Conservation (phyloP, 2,888 invertebrate species). For the Spodoptera picta region DNA sequence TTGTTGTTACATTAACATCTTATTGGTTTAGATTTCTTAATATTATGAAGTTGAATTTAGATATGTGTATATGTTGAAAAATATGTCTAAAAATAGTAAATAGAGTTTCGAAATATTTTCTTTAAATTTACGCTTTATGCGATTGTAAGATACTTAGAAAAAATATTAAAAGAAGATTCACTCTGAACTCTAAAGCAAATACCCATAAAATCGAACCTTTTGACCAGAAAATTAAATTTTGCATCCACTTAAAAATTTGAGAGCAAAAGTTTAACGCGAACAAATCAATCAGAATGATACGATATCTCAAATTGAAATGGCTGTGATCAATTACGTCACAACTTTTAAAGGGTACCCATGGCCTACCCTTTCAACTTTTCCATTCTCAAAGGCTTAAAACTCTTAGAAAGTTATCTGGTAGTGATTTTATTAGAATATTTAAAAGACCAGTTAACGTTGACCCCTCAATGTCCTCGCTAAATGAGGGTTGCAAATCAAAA, state of each 20-base stretch:
- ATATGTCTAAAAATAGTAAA: neutral
- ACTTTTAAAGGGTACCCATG: slow-evolving; percentile 54
- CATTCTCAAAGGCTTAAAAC: slow-evolving; percentile 59
- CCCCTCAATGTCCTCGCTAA: slow-evolving; percentile 25
- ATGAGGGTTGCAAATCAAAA: slow-evolving; percentile 35
- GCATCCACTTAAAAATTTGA: slow-evolving; percentile 22
- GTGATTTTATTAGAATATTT: slow-evolving; percentile 65
- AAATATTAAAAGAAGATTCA: slow-evolving; percentile 5
- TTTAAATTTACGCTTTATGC: too few relatives aligned
- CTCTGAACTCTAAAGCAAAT: neutral
- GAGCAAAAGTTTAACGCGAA: slow-evolving; percentile 44
- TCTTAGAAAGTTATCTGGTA: slow-evolving; percentile 55
- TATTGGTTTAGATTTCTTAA: slow-evolving; percentile 14
- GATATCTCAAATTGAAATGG: slow-evolving; percentile 61
- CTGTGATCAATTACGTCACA: slow-evolving; percentile 58
- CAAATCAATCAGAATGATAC: slow-evolving; percentile 58
- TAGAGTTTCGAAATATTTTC: too few relatives aligned
- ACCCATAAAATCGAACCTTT: slow-evolving; percentile 3
- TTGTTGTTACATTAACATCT: slow-evolving; percentile 12
- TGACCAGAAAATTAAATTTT: slow-evolving; percentile 35
- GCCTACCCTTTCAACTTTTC: slow-evolving; percentile 57
- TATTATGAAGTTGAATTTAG: neutral
- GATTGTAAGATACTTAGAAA: neutral
- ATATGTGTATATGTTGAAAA: neutral
- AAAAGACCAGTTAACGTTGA: slow-evolving; percentile 52